Evolutionary conservation across 1,140 invertebrate genomes (phyloP).

Genomic region (Drosophila sproati): DNA sequence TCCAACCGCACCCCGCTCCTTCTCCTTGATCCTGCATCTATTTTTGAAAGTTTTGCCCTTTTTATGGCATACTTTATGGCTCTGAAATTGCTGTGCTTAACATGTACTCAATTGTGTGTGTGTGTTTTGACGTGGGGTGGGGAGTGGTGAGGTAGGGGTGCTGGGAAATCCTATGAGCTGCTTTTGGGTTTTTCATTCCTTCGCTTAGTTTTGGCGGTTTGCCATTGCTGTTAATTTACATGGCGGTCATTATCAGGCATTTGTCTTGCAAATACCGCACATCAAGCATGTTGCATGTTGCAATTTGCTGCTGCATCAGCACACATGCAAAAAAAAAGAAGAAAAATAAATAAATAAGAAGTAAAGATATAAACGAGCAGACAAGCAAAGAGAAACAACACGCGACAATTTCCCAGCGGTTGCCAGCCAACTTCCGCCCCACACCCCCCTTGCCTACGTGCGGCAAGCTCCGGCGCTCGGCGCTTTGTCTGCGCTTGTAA

Average conservation of each 20-base stretch:
- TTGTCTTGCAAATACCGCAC: constrained; percentile 37
- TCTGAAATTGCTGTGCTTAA: constrained; percentile 68
- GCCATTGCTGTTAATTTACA: constrained; percentile 41
- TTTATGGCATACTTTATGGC: constrained; percentile 81
- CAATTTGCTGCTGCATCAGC: constrained; percentile 10
- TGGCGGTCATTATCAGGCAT: constrained; percentile 56
- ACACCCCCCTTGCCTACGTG: background rate
- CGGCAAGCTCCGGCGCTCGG: background rate
- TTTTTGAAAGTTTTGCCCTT: constrained; percentile 68
- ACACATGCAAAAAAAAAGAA: constrained; percentile 17
- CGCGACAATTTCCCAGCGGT: constrained; percentile 19
- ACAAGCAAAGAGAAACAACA: background rate
- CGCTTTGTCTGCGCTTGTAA: constrained; percentile 70
- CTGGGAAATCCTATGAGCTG: constrained; percentile 41
- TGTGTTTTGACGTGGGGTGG: background rate
- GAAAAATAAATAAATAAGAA: no score
- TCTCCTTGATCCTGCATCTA: constrained; percentile 40
- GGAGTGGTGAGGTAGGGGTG: background rate
- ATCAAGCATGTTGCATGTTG: constrained; percentile 46
- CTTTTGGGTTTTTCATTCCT: constrained; percentile 15
- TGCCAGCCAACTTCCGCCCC: no score
- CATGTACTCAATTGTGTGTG: constrained; percentile 36
- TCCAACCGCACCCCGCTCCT: background rate
- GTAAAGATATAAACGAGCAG: no score
- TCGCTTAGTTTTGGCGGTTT: constrained; percentile 4